These are phyloP conservation scores for Agelas oroides DNA, from an alignment of 37 sponge, comb jelly and placozoan genomes.

Conservation along the genomic window DNA sequence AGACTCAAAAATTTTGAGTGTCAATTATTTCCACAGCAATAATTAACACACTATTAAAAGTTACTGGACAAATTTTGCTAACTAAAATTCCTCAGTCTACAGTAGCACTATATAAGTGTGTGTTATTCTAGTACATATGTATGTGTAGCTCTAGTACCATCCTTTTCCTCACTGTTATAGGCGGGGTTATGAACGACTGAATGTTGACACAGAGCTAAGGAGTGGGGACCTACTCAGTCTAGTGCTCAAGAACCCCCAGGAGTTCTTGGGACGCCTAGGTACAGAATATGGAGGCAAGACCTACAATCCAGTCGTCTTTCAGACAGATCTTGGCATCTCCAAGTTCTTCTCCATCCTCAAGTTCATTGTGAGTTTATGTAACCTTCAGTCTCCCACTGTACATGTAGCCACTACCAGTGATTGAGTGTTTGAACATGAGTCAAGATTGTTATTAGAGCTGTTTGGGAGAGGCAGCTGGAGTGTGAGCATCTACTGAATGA, in stretches of 20 bases:
- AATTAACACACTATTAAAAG: too few species aligned
- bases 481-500: too few species aligned
- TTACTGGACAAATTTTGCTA: too few species aligned
- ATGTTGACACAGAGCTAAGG: neutral
- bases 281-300: neutral
- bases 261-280: neutral
- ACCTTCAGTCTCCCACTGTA: too few species aligned
- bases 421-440: too few species aligned
- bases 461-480: too few species aligned
- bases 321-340: constrained; percentile 5
- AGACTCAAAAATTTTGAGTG: too few species aligned
- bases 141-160: neutral
- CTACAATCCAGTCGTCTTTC: constrained; percentile 4
- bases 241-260: constrained; percentile 8
- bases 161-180: neutral
- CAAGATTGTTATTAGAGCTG: too few species aligned
- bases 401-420: too few species aligned
- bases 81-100: too few species aligned
- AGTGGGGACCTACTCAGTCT: neutral
- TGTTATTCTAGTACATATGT: neutral
- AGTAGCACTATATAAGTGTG: neutral
- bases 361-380: constrained; percentile 11
- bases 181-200: constrained; percentile 7
- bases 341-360: constrained; percentile 22
- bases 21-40: too few species aligned